Percentiles rank a stretch among this genome's conserved stretches.
These are phyloP conservation scores for Halictus ligatus DNA, from an alignment of 2,888 invertebrate species.

Conservation along the genomic window DNA sequence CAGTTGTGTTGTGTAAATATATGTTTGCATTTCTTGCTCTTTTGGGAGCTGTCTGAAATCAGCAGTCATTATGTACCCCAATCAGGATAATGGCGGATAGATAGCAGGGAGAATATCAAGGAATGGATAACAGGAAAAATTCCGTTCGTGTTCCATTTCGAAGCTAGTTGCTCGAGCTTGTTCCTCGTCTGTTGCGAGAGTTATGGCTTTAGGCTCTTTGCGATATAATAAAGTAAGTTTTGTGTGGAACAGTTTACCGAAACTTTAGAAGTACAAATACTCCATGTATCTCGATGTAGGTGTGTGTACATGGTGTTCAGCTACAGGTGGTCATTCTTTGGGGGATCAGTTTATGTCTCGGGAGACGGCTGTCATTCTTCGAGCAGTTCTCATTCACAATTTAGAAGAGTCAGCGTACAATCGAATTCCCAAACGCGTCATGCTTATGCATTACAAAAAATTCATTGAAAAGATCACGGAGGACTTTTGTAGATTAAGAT, in stretches of 20 bases:
- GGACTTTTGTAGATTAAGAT: no score
- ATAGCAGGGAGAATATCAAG: background rate
- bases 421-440: no score
- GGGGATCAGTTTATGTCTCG: background rate
- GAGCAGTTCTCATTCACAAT: background rate
- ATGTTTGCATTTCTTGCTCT: background rate
- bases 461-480: no score
- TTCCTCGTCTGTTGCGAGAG: background rate
- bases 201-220: background rate
- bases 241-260: background rate
- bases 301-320: background rate
- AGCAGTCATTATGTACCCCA: no score
- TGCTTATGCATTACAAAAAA: no score
- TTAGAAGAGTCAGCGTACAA: background rate
- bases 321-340: conserved; percentile 8
- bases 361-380: background rate
- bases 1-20: no score
- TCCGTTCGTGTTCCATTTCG: background rate
- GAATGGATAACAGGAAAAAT: background rate
- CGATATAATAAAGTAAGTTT: conserved; percentile 8
- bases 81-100: background rate
- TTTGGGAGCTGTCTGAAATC: background rate
- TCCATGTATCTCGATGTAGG: background rate
- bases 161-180: background rate
- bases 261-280: conserved; percentile 10